A percentile compares a stretch with the other conserved stretches of the same genome.
These are phyloP conservation scores for Globia sparganii DNA, from an alignment of 2,888 invertebrate genomes.

Conservation along the genomic window DNA sequence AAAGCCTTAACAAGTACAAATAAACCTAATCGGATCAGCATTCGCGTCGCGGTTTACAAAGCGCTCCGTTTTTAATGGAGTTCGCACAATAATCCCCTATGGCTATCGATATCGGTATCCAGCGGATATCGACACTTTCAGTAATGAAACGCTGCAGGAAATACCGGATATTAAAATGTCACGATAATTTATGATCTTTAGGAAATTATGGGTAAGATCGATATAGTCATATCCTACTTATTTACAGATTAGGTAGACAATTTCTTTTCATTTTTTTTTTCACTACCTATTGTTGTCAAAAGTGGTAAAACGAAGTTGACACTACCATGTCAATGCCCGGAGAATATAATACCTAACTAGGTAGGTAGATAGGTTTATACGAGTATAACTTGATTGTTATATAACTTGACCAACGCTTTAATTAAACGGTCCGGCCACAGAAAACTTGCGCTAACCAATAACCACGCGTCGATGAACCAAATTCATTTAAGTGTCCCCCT, in stretches of 20 bases:
- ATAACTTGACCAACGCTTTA: slow-evolving; percentile 26
- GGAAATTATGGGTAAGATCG: neutral
- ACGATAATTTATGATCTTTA: neutral
- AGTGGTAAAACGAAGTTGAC: neutral
- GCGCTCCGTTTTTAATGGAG: slow-evolving; percentile 67
- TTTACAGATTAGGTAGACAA: too few relatives aligned
- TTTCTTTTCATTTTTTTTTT: too few relatives aligned
- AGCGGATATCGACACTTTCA: slow-evolving; percentile 16
- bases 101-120: slow-evolving; percentile 16
- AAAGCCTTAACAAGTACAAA: slow-evolving; percentile 50
- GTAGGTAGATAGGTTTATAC: neutral
- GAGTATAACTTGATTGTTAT: neutral
- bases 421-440: slow-evolving; percentile 33
- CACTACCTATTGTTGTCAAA: neutral
- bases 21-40: slow-evolving; percentile 64
- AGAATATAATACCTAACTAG: neutral
- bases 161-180: slow-evolving; percentile 10
- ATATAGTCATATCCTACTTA: too few relatives aligned
- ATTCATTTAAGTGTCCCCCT: slow-evolving; percentile 47
- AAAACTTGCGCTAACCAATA: slow-evolving; percentile 19
- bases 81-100: slow-evolving; percentile 51
- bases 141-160: slow-evolving; percentile 38
- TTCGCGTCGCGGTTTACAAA: slow-evolving; percentile 61
- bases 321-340: neutral
- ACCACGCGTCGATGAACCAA: slow-evolving; percentile 24